Evolutionary conservation across 2,888 invertebrate species (phyloP).

Genomic region (Scelioninae gen. 2): DNA sequence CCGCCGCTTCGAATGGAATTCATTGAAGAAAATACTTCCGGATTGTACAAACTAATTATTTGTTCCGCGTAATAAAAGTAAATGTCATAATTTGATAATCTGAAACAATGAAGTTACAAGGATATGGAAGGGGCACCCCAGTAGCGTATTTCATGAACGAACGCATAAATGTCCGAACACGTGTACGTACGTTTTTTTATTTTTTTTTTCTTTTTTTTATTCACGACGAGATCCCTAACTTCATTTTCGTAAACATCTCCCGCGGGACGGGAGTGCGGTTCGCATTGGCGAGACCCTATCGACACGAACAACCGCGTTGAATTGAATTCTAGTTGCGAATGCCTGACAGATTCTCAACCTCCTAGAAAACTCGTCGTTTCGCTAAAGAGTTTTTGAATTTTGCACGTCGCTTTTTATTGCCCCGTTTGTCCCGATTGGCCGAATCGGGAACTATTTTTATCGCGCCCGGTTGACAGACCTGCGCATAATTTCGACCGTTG

Average conservation of each 20-base stretch:
- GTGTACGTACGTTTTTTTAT: conserved; percentile 2
- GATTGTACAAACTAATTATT: not conserved
- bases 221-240: conserved; percentile 40
- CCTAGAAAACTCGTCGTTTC: conserved; percentile 45
- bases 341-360: conserved; percentile 56
- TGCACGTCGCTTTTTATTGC: conserved; percentile 46
- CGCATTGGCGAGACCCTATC: conserved; percentile 45
- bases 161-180: conserved; percentile 17
- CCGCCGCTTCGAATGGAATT: not conserved
- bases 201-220: conserved; percentile 29
- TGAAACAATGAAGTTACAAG: conserved; percentile 17
- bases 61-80: conserved; percentile 4
- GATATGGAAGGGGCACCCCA: conserved; percentile 1
- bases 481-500: conserved; percentile 28
- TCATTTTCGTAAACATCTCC: conserved; percentile 53
- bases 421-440: not conserved
- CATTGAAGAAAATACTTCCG: not conserved
- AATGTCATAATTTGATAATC: conserved; percentile 16
- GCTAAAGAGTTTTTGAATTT: conserved; percentile 53
- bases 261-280: conserved; percentile 48
- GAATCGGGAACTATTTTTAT: conserved; percentile 15
- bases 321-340: conserved; percentile 57
- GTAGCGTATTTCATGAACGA: conserved; percentile 7
- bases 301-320: conserved; percentile 55
- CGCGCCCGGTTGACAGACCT: conserved; percentile 27